phyloP scores from a whole-genome alignment of 2,888 invertebrate genomes.

The Emmelina monodactyla region DNA sequence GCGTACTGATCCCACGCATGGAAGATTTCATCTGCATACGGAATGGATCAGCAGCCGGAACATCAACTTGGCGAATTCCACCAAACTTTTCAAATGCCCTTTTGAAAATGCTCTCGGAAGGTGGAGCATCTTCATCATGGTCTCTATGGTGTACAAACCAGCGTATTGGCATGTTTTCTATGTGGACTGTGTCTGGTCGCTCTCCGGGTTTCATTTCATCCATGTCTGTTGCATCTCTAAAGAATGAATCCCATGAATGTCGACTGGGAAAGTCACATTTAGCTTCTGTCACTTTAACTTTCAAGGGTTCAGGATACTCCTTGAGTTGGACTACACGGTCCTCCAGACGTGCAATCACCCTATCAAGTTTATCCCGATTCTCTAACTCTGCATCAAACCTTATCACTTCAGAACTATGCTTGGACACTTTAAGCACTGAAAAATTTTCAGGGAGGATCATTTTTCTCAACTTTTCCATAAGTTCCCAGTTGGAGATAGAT shows the following conservation, averaged over 20 bases:
- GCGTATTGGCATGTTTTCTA: slow-evolving; percentile 84
- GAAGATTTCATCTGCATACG: slow-evolving; percentile 80
- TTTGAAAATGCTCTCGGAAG: slow-evolving; percentile 78
- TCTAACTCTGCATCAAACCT: slow-evolving; percentile 91
- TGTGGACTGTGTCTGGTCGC: slow-evolving; percentile 92
- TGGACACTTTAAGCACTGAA: slow-evolving; percentile 83
- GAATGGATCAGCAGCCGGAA: slow-evolving; percentile 89
- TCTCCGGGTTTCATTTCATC: slow-evolving; percentile 97
- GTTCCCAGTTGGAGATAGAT: slow-evolving; percentile 95
- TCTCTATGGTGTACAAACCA: slow-evolving; percentile 83
- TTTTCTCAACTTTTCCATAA: slow-evolving; percentile 92
- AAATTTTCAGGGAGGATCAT: slow-evolving; percentile 89
- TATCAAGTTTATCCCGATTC: slow-evolving; percentile 71
- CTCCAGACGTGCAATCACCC: slow-evolving; percentile 77
- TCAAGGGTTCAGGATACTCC: slow-evolving; percentile 84
- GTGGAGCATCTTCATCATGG: slow-evolving; percentile 70
- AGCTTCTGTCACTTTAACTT: slow-evolving; percentile 82
- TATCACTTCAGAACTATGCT: slow-evolving; percentile 88
- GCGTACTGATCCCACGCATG: slow-evolving; percentile 81
- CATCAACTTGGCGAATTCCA: slow-evolving; percentile 84
- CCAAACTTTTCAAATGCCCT: slow-evolving; percentile 92
- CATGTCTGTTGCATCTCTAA: slow-evolving; percentile 94
- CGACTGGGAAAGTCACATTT: slow-evolving; percentile 87
- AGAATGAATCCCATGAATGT: slow-evolving; percentile 95
- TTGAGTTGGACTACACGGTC: slow-evolving; percentile 83